Evolutionary conservation across 2,797 vertebrate species (phyloP).

Genomic region (Sebastes umbrosus): DNA sequence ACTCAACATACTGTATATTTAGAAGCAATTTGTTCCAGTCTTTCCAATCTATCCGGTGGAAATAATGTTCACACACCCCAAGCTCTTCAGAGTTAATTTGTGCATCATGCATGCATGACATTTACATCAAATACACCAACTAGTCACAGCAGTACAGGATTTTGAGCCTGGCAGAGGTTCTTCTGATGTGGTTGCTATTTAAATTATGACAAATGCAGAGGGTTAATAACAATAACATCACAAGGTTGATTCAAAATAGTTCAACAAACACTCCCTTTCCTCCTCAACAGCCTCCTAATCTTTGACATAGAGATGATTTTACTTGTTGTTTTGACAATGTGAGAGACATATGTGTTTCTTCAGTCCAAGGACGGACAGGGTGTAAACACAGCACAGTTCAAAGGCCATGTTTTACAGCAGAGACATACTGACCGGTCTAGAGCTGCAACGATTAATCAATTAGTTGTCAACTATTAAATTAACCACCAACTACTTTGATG

Average conservation of each 20-base stretch:
- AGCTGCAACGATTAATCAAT: neutral
- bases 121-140: conserved; percentile 17
- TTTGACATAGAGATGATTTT: neutral
- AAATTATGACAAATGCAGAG: neutral
- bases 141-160: neutral
- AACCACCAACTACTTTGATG: neutral
- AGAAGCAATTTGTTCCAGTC: conserved; percentile 18
- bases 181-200: neutral
- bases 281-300: neutral
- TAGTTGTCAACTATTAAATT: neutral
- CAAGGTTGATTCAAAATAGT: neutral
- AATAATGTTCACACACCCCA: neutral
- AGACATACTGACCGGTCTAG: neutral
- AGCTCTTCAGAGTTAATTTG: neutral
- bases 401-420: neutral
- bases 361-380: neutral
- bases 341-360: neutral
- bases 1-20: conserved; percentile 18
- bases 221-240: neutral
- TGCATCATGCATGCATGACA: conserved; percentile 7
- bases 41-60: conserved; percentile 12
- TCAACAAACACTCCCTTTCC: neutral
- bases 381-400: neutral
- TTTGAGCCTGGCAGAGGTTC: neutral
- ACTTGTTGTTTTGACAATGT: neutral